Base-by-base conservation (phyloP, 2,113 vertebrate genomes). In the Merops nubicus region DNA sequence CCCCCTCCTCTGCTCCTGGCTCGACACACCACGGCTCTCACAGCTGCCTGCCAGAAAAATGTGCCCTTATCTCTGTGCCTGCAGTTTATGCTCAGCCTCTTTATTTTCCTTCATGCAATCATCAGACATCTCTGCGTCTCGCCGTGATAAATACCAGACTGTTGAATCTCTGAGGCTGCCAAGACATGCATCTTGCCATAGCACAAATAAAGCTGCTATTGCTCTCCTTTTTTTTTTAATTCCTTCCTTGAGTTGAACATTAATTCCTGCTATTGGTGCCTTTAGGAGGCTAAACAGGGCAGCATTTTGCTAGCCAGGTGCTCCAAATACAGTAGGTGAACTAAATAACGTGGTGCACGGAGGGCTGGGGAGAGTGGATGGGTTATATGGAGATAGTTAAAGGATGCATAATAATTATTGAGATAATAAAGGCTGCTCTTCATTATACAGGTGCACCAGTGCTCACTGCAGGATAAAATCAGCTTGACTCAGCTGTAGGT, bases 141-240 rank as follows among this genome's bases (percentile, higher is more conserved):
- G 0, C 80, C 50, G 17, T 91, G 95, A 96, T 96, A 97, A 96
- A 97, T 96, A 95, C 91, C 95, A 97, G 94, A 96, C 94, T 96
- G 94, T 96, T 97, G 95, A 96, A 96, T 87, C 93, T 93, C 80
- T 31, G 81, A 56, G 43, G 76, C 95, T 97, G 95, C 94, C 94
- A 96, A 96, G 95, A 93, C 92, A 70, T 14, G 51, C 80, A 84
- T 89, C 89, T 89, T 51, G 1, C 74, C 86, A 31, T 3, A 63
- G 95, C 86, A 60, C 94, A 92, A 96, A 96, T 97, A 96, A 77
- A 96, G 80, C 93, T 96, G 95, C 88, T 95, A 54, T 70, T 21
- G 29, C 10, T 29, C 11, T 23, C 40, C 15, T 38, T 62, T 70
- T 76, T 77, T 75, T 80, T 50, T 21, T 67, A 29, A 54, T 89